Evolutionary conservation across 1,140 invertebrate genomes (phyloP), one percentile per base, ranked within the genome.

Genomic region (Nasonia longicornis): DNA sequence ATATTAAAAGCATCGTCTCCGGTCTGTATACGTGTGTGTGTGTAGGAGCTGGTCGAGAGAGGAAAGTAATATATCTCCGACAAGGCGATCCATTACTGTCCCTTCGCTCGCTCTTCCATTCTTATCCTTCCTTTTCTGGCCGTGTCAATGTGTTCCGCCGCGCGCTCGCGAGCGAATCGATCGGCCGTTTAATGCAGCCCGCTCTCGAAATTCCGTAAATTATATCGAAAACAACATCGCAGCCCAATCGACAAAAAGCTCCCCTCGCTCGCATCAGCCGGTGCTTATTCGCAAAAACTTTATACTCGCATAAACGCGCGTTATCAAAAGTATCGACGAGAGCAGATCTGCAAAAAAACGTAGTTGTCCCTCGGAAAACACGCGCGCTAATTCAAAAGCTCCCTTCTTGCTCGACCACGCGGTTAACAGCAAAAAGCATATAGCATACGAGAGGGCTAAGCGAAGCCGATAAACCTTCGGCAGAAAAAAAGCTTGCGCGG

Each of bases 401-500:
- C 16, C 52, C 52, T n/a, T 58, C 48, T 26, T 20, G 20, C 12
- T 20, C 16, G 2, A 26, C 31, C 14, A 52, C 48, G 12, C 48
- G 12, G 16, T 52, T 58, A 58, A n/a, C 52, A 58, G n/a, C 14
- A 58, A 58, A 58, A 58, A 58, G 48, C 48, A 52, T 52, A 14
- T 26, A 26, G 26, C 26, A 26, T 26, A 11, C 45, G 48, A 2
- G 3, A 4, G 4, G 52, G 52, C 20, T 16, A 58, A 52, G 48
- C 48, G 16, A 70, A 26, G 64, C 64, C 66, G 66, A 67, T 67
- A 38, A 35, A 71, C 69, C 69, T 3, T 11, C 11, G 66, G 29
- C 26, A 67, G 31, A 67, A 67, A 67, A 67, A 67, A 67, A 67
- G 69, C 7, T 71, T 20, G 52, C 52, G 14, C 52, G 14, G 52